Conservation (phyloP, 1,140 invertebrate species). For the Zophobas atratus region DNA sequence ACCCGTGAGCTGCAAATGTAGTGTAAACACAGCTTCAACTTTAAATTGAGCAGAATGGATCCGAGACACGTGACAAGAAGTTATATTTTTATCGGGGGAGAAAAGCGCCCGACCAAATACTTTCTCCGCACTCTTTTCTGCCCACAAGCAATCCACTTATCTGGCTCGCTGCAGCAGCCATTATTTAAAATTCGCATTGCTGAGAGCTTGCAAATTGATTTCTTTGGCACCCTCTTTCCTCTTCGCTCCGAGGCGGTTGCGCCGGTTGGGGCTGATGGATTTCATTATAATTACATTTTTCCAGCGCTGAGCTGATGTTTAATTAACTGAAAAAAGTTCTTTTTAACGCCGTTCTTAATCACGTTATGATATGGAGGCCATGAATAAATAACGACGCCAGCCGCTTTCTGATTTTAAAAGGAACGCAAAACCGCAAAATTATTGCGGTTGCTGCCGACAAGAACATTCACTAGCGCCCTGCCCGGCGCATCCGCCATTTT, state of each 20-base stretch:
- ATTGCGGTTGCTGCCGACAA: no score
- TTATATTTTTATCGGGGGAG: constrained; percentile 62
- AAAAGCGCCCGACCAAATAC: constrained; percentile 38
- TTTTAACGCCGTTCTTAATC: constrained; percentile 45
- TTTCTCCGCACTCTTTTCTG: constrained; percentile 40
- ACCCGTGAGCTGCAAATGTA: constrained; percentile 59
- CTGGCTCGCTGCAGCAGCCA: constrained; percentile 57
- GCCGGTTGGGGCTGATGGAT: constrained; percentile 61
- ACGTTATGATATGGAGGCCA: constrained; percentile 42
- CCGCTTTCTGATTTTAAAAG: no score
- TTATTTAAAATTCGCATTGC: constrained; percentile 65
- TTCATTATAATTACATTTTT: constrained; percentile 66
- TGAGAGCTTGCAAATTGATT: constrained; percentile 62
- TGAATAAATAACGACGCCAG: constrained; percentile 21
- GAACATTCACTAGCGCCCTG: not conserved
- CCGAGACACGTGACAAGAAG: constrained; percentile 63
- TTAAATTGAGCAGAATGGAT: constrained; percentile 65
- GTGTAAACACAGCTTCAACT: constrained; percentile 63
- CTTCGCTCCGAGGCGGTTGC: constrained; percentile 25
- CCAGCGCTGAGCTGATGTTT: constrained; percentile 52
- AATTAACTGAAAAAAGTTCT: constrained; percentile 55
- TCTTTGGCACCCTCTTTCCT: constrained; percentile 55
- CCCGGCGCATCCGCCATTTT: not conserved
- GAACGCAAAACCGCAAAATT: no score
- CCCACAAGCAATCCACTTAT: constrained; percentile 33